Conservation (phyloP, 1,140 invertebrate genomes). For the Drosophila rufa region DNA sequence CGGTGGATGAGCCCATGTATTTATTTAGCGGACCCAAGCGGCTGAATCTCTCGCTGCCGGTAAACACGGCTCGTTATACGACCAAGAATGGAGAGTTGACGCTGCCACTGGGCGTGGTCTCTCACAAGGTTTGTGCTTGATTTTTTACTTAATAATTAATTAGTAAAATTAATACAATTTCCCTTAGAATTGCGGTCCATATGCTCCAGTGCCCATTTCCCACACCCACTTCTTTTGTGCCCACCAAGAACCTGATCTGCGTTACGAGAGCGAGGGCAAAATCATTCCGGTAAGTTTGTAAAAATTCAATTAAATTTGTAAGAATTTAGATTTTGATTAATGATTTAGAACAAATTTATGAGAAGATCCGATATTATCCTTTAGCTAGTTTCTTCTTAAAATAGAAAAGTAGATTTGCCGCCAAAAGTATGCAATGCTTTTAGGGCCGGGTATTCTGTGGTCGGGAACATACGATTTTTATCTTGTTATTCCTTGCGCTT, state of each 20-base stretch:
- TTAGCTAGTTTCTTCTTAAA: no score
- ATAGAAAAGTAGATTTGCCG: background rate
- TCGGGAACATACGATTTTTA: background rate
- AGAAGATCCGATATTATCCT: no score
- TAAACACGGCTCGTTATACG: slow-evolving; percentile 34
- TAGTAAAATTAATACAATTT: no score
- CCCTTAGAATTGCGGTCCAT: slow-evolving; percentile 52
- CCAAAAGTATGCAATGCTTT: background rate
- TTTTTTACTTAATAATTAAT: no score
- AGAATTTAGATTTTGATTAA: background rate
- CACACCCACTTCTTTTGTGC: slow-evolving; percentile 56
- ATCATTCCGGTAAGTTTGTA: slow-evolving; percentile 46
- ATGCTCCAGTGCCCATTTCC: slow-evolving; percentile 37
- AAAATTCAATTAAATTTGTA: no score
- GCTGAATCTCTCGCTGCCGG: slow-evolving; percentile 29
- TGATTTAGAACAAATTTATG: no score
- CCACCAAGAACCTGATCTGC: slow-evolving; percentile 42
- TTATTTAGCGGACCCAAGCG: slow-evolving; percentile 57
- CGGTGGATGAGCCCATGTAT: slow-evolving; percentile 45
- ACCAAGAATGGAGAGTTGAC: slow-evolving; percentile 51
- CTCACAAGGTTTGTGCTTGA: background rate
- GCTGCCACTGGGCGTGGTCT: slow-evolving; percentile 49
- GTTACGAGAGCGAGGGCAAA: slow-evolving; percentile 54
- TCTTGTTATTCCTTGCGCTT: no score
- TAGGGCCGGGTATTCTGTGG: background rate